These are phyloP conservation scores for Lapara coniferarum DNA, from an alignment of 2,888 invertebrate genomes.

Conservation along the genomic window DNA sequence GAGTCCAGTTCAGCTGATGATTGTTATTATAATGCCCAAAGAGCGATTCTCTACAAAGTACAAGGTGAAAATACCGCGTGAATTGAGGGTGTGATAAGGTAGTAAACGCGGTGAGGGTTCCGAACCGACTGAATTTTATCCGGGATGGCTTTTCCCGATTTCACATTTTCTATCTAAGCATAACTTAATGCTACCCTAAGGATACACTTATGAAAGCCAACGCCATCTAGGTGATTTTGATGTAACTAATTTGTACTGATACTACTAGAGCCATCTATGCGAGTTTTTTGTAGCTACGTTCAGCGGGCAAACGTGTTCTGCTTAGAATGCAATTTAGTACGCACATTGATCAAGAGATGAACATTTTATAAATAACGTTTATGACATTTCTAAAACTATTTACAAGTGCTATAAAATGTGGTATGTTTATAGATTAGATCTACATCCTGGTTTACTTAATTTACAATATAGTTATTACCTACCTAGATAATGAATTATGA, in stretches of 20 bases:
- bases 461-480: too few relatives aligned
- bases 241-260: not conserved
- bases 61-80: not conserved
- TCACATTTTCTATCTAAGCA: slow-evolving; percentile 55
- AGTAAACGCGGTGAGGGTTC: slow-evolving; percentile 67
- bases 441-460: not conserved
- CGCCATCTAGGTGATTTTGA: slow-evolving; percentile 39
- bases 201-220: slow-evolving; percentile 25
- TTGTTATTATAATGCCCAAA: not conserved
- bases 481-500: too few relatives aligned
- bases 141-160: slow-evolving; percentile 72
- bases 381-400: not conserved
- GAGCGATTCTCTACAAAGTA: slow-evolving; percentile 6
- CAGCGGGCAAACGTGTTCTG: too few relatives aligned
- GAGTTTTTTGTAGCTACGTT: not conserved
- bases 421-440: too few relatives aligned
- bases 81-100: slow-evolving; percentile 39
- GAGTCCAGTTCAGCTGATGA: not conserved
- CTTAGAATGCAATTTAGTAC: not conserved
- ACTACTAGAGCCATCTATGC: slow-evolving; percentile 18
- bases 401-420: not conserved
- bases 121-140: slow-evolving; percentile 74
- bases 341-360: not conserved
- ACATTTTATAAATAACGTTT: not conserved
- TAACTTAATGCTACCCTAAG: slow-evolving; percentile 43